Percentiles rank a stretch among this genome's conserved stretches.
These are phyloP conservation scores for Julus scanicus DNA, from an alignment of 2,888 invertebrate species.

Conservation along the genomic window DNA sequence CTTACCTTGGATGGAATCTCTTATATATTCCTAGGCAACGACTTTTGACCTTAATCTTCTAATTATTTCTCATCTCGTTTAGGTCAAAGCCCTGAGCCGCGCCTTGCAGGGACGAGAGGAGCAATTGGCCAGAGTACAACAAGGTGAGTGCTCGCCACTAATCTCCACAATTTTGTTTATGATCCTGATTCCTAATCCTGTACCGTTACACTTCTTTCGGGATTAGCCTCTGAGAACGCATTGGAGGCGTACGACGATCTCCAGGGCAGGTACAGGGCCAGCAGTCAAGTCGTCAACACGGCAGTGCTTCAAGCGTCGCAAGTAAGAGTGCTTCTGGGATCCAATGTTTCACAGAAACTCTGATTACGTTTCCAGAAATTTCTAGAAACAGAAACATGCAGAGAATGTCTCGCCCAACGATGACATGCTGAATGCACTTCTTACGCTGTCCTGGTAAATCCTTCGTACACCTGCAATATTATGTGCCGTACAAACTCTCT, in stretches of 20 bases:
- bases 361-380: not conserved
- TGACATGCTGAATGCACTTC: too few relatives aligned
- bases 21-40: too few relatives aligned
- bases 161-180: not conserved
- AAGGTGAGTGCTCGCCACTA: not conserved
- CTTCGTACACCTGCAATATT: too few relatives aligned
- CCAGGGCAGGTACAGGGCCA: slow-evolving; percentile 41
- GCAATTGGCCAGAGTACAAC: not conserved
- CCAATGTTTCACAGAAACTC: not conserved
- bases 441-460: too few relatives aligned
- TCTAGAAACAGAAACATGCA: too few relatives aligned
- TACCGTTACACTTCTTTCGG: not conserved
- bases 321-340: not conserved
- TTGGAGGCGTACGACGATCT: slow-evolving; percentile 40
- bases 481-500: too few relatives aligned
- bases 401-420: too few relatives aligned
- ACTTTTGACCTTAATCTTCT: too few relatives aligned
- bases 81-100: not conserved
- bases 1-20: too few relatives aligned
- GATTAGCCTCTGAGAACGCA: not conserved
- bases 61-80: not conserved
- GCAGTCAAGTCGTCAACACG: slow-evolving; percentile 11
- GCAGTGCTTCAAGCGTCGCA: slow-evolving; percentile 47
- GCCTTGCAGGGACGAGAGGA: not conserved
- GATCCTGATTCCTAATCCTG: not conserved